Base-by-base conservation (phyloP, 2,113 vertebrate genomes). In the Cathartes aura region DNA sequence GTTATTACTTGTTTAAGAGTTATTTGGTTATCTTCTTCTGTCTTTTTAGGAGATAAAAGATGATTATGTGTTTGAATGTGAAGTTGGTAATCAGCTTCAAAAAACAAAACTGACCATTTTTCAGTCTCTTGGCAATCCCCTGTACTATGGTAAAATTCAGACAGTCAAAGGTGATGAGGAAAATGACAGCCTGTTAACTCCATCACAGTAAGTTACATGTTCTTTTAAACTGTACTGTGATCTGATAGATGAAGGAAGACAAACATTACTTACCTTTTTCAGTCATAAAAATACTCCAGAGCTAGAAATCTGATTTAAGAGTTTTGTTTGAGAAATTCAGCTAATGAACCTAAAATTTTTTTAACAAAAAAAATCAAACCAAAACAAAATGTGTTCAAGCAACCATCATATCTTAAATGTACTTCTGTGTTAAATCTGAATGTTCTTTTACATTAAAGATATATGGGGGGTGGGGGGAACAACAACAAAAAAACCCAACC, bases 71-170 rank as follows among this genome's bases (percentile, higher is more conserved):
- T 99, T 99, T 98, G 99, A 99, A 98, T 99, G 99, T 98, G 99
- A 99, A 98, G 98, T 98, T 70, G 99, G 99, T 52, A 99, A 98
- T 92, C 99, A 99, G 84, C 98, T 99, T 97, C 99, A 99, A 92
- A 99, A 98, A 98, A 99, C 99, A 94, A 99, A 99, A 95, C 97
- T 99, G 92, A 99, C 99, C 30, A 99, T 99, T 97, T 99, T 99
- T 97, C 99, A 99, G 97, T 98, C 99, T 20, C 98, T 98, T 98
- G 99, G 99, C 58, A 99, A 99, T 97, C 99, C 99, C 5, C 98
- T 99, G 90, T 99, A 99, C 75, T 99, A 99, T 60, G 99, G 99
- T 90, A 99, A 99, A 98, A 99, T 99, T 96, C 99, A 99, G 97
- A 99, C 99, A 63, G 98, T 98, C 96, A 99, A 99, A 91, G 98